Conservation (phyloP, 2,888 invertebrate species). For the Pyrrhosoma nymphula region DNA sequence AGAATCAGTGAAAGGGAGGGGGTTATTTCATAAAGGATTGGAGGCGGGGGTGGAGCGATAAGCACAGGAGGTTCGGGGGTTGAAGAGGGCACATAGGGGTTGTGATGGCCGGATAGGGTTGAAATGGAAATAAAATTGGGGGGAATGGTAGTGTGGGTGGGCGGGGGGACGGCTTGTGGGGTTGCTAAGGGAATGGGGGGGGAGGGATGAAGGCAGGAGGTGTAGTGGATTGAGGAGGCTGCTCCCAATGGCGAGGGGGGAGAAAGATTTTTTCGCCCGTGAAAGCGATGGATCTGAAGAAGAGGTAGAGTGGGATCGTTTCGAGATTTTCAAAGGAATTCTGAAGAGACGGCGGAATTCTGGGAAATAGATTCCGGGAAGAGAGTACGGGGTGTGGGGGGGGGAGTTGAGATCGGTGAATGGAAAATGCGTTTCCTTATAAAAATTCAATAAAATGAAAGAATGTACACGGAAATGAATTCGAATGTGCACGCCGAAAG, state of each 20-base stretch:
- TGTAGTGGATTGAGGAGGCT: neutral
- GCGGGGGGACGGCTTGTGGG: neutral
- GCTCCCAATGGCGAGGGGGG: neutral
- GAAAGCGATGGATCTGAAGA: conserved; percentile 50
- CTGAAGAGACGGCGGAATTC: conserved; percentile 39
- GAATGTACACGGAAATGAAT: conserved; percentile 45
- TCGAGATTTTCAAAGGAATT: conserved; percentile 62
- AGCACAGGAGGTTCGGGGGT: neutral
- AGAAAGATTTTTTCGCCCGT: conserved; percentile 25
- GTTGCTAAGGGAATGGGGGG: neutral
- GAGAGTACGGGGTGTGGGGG: neutral
- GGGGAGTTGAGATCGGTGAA: conserved; percentile 24
- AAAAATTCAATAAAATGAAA: conserved; percentile 60
- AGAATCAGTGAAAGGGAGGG: neutral
- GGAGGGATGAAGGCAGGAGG: neutral
- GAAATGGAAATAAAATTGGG: conserved; percentile 58
- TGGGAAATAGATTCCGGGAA: conserved; percentile 44
- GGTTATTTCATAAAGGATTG: neutral
- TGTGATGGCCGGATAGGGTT: conserved; percentile 56
- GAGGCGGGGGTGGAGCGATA: neutral
- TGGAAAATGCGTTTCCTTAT: conserved; percentile 57
- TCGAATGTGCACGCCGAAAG: conserved; percentile 31
- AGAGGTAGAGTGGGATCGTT: neutral
- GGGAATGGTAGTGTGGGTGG: neutral
- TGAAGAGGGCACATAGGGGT: neutral